Evolutionary conservation across 2,113 vertebrate genomes (phyloP).

Genomic region (Percopsis transmontana): DNA sequence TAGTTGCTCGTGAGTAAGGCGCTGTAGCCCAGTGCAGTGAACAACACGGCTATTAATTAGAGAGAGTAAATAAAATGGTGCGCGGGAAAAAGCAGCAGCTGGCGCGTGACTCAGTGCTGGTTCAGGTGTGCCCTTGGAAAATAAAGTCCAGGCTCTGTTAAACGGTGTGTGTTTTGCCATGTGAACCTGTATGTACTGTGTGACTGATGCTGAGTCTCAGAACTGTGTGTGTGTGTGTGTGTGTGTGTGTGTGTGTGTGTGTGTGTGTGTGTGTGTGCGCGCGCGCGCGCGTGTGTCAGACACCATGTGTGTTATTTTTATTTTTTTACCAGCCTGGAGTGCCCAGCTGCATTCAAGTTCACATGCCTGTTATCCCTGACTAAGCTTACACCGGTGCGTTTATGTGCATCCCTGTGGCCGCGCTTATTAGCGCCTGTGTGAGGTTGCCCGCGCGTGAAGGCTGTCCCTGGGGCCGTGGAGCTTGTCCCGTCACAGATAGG

Average conservation of each 20-base stretch:
- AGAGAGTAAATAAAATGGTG: background rate
- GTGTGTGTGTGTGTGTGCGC: conserved; percentile 8
- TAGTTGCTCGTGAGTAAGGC: too few relatives aligned
- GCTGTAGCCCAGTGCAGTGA: too few relatives aligned
- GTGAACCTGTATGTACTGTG: background rate
- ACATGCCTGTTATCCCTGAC: too few relatives aligned
- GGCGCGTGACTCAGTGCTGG: conserved; percentile 50
- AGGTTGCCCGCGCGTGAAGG: background rate
- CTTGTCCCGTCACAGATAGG: conserved; percentile 35
- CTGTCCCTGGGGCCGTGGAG: background rate
- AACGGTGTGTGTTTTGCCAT: background rate
- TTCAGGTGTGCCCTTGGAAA: conserved; percentile 57
- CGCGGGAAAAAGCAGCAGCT: conserved; percentile 34
- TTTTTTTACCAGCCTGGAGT: too few relatives aligned
- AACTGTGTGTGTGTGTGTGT: conserved; percentile 24
- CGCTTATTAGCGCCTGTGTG: background rate
- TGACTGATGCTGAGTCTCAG: conserved; percentile 33
- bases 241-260: background rate
- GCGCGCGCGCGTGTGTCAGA: background rate
- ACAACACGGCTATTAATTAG: background rate
- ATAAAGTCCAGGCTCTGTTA: conserved; percentile 30
- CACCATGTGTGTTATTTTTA: too few relatives aligned
- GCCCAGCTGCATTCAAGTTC: too few relatives aligned
- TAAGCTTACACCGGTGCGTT: background rate
- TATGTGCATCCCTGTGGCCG: conserved; percentile 5